Evolutionary conservation across 2,888 invertebrate species (phyloP).

Genomic region (Orthonychiurus folsomi): DNA sequence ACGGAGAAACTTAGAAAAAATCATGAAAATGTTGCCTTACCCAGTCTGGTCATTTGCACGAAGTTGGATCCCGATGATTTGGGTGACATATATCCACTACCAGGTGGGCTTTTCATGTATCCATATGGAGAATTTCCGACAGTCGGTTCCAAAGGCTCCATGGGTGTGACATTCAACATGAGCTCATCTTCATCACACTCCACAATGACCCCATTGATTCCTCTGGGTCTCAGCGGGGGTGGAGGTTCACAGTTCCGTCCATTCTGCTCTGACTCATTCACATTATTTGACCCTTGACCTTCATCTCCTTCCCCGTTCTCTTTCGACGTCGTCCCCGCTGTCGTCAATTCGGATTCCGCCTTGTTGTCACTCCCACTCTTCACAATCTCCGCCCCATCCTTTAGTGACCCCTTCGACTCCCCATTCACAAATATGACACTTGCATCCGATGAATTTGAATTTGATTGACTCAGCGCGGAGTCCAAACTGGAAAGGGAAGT

Average conservation of each 20-base stretch:
- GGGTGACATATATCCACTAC: constrained; percentile 21
- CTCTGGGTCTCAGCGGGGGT: neutral
- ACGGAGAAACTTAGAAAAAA: no score
- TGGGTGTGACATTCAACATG: constrained; percentile 73
- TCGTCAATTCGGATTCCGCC: constrained; percentile 56
- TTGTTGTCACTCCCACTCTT: neutral
- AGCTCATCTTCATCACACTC: constrained; percentile 53
- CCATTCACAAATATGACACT: constrained; percentile 65
- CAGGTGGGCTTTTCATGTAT: constrained; percentile 36
- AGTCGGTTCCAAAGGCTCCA: constrained; percentile 60
- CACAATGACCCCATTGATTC: constrained; percentile 26
- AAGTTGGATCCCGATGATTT: constrained; percentile 18
- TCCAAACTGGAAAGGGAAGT: constrained; percentile 33
- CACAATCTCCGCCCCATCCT: neutral
- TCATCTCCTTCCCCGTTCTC: neutral
- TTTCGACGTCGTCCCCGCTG: neutral
- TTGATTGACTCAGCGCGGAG: constrained; percentile 49
- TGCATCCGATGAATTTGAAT: constrained; percentile 61
- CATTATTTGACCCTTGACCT: constrained; percentile 1
- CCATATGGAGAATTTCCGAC: constrained; percentile 37
- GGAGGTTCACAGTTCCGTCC: neutral
- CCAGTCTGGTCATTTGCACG: constrained; percentile 38
- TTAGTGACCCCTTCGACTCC: no score
- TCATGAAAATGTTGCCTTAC: constrained; percentile 20
- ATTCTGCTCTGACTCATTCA: neutral